phyloP scores from a whole-genome alignment of 2,888 invertebrate genomes.

The Campopleginae sp. region DNA sequence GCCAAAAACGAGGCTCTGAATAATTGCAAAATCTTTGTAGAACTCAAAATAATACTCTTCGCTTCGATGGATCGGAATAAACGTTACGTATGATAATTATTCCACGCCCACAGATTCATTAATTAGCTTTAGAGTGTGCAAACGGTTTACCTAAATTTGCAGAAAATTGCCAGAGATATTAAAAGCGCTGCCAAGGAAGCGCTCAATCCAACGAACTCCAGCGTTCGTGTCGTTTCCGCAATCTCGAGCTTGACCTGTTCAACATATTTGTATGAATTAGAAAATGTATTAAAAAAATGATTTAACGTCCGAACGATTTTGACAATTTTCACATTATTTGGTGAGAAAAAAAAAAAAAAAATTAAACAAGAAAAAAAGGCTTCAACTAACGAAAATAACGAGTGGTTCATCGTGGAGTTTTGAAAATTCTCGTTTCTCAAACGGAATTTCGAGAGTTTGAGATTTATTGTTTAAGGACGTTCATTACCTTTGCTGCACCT shows the following conservation, averaged over 20 bases:
- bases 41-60: no score
- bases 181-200: slow-evolving; percentile 91
- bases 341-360: background rate
- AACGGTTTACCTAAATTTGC: slow-evolving; percentile 89
- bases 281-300: background rate
- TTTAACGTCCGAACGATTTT: background rate
- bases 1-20: no score
- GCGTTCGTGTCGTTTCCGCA: slow-evolving; percentile 88
- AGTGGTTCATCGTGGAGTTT: no score
- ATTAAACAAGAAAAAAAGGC: background rate
- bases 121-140: background rate
- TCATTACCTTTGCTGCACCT: slow-evolving; percentile 84
- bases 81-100: background rate
- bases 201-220: slow-evolving; percentile 93
- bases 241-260: slow-evolving; percentile 88
- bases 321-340: background rate
- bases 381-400: background rate
- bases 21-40: no score
- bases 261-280: background rate
- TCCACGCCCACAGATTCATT: background rate
- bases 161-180: slow-evolving; percentile 92
- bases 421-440: no score
- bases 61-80: background rate
- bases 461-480: background rate
- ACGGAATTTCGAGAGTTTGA: background rate